Base-by-base conservation (phyloP, 2,888 invertebrate species). In the Pterostichus niger region DNA sequence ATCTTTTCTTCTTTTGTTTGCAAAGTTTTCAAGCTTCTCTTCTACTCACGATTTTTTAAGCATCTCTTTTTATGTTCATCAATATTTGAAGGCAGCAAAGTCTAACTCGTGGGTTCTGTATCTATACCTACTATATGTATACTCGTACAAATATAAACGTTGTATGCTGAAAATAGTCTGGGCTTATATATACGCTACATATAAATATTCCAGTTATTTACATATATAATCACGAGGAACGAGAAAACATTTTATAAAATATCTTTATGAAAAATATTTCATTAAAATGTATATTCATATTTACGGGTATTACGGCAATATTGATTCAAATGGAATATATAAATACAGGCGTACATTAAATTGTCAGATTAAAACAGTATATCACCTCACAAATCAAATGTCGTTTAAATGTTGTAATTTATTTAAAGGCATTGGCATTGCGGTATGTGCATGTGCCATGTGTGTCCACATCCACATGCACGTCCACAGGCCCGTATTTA, bases 281-380 rank as follows among this genome's bases (percentile, higher is more conserved):
- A 56, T 56, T 56, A 17, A 56, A 56, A 56, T 56, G n/a, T 52
- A 17, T 56, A 56, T 56, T 56, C 31, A 56, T 56, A 56, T 56
- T 56, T 13, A 56, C 56, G 17, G n/a, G 56, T 17, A 17, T 56
- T 56, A 17, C 4, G 56, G 17, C 52, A 13, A 52, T 56, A 56
- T 56, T 56, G 56, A 56, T 56, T 56, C 56, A 56, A n/a, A 49
- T 49, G 10, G n/a, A 13, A 17, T 13, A 17, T 56, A 56, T 56
- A 56, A 56, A 56, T 56, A 56, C 56, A 17, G 31, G 24, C 56
- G 9, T 17, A 56, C 56, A 56, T 17, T 13, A 2, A 56, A 64
- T 64, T 64, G 64, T 64, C 64, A 64, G 64, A 64, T 64, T 64
- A 64, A 31, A 64, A 64, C 64, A 64, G 64, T 64, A 64, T 64